Evolutionary conservation across 23 tunicate species (phyloP), one percentile per base, ranked within the genome.

Genomic region (Ascidia mentula): DNA sequence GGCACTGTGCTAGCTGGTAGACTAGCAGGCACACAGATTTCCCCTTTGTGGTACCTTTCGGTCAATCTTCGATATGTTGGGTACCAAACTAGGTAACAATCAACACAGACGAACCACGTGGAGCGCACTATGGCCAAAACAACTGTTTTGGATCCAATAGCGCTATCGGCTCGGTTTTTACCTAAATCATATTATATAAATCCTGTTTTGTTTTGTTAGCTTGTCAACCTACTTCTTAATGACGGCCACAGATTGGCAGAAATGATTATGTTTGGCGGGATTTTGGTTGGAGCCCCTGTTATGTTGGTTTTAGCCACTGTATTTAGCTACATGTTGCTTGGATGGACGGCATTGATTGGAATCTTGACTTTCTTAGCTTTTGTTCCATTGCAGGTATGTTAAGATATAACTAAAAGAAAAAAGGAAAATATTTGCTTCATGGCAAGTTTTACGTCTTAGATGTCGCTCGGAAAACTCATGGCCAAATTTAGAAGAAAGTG

Each of bases 301-400:
- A 82, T 77, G 82, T 18, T 91, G 30, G 30, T 82, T 31, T 78
- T 78, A 18, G 77, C 87, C 1, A 82, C 89, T 15, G 77, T 86
- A 5, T 86, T 60, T 61, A 77, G 80, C 81, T 81, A 74, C 36
- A 38, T 53, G 28, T 35, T 80, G 53, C 65, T 91, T 35, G 97
- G 97, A 32, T 91, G 97, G 97, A 91, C 97, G 0, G 79, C 90
- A 2, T 34, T 91, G 4, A 78, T 91, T 18, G 97, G 97, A 53
- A 69, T 91, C 37, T 33, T 83, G 6, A 35, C 85, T 4, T 81
- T 81, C 70, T n/a, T 91, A 7, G 12, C 82, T 46, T 86, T 91
- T 46, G 60, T 82, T 0, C 97, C 97, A 6, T 39, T 81, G 26
- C 97, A 91, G 90, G 92, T 82, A 18, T 6, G 53, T 9, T 5